A percentile compares a stretch with the other conserved stretches of the same genome.
These are phyloP conservation scores for Colletes gigas DNA, from an alignment of 1,140 invertebrate species.

Conservation along the genomic window DNA sequence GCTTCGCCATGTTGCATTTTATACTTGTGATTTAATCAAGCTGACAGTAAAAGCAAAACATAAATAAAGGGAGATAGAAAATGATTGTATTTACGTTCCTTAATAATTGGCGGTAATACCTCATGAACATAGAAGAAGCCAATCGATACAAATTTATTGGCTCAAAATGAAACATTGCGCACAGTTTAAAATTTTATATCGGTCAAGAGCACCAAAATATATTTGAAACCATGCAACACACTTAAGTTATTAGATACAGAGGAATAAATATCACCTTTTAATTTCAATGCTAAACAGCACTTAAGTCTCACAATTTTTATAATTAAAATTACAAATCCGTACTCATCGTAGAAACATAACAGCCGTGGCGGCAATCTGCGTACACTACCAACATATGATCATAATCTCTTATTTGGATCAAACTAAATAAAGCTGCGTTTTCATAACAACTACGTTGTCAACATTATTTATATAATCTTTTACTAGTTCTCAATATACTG, in stretches of 20 bases:
- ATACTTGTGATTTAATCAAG: constrained; percentile 33
- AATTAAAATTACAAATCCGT: constrained; percentile 39
- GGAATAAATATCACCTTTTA: constrained; percentile 38
- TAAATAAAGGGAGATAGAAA: constrained; percentile 18
- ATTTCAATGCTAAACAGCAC: constrained; percentile 35
- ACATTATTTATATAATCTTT: neutral
- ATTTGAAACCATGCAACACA: constrained; percentile 2
- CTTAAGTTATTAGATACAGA: neutral
- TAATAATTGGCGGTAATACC: neutral
- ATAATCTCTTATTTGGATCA: constrained; percentile 34
- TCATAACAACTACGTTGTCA: constrained; percentile 10
- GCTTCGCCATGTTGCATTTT: constrained; percentile 56
- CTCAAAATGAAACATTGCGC: constrained; percentile 2
- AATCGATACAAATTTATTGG: neutral
- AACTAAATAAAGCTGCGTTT: constrained; percentile 41
- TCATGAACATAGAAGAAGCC: neutral
- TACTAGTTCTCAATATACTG: neutral
- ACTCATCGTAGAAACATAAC: constrained; percentile 31
- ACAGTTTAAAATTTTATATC: neutral
- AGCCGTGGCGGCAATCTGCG: constrained; percentile 46
- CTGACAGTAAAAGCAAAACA: constrained; percentile 32
- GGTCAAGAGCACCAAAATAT: neutral
- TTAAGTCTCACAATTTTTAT: constrained; percentile 18
- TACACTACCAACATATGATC: constrained; percentile 48
- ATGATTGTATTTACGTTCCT: neutral